A percentile compares a stretch with the other conserved stretches of the same genome.
Evolutionary conservation across 2,797 vertebrate species (phyloP).

Genomic region (Mormyrops boulengeri): DNA sequence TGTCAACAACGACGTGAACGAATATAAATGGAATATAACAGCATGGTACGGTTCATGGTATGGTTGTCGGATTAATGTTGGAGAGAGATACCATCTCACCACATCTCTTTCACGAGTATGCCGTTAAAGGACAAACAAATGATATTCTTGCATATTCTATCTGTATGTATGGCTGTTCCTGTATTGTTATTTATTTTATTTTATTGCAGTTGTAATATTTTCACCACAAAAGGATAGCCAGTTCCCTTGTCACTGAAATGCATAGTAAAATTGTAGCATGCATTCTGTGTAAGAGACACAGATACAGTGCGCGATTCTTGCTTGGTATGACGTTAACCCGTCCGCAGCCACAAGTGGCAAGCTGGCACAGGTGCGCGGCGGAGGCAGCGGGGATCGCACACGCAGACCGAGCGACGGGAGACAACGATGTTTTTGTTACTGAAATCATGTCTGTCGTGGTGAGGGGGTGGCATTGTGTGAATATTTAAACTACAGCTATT

Average conservation of each 20-base stretch:
- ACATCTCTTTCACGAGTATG: neutral
- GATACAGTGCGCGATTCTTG: conserved; percentile 28
- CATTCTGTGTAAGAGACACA: neutral
- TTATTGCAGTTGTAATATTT: neutral
- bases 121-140: neutral
- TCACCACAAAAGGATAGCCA: neutral
- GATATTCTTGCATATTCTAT: neutral
- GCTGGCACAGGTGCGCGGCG: neutral
- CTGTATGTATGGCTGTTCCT: neutral
- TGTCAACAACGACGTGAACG: neutral
- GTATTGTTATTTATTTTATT: neutral
- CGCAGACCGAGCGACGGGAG: neutral
- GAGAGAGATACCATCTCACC: neutral
- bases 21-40: neutral
- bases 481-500: conserved; percentile 9
- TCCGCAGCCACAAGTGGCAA: conserved; percentile 10
- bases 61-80: neutral
- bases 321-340: neutral
- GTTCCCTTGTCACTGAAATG: neutral
- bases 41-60: neutral
- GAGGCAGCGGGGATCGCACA: neutral
- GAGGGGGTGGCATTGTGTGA: conserved; percentile 3
- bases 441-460: conserved; percentile 19
- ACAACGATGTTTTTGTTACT: neutral
- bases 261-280: neutral